These are phyloP conservation scores for Cephalopterus ornatus DNA, from an alignment of 2,113 vertebrate genomes.

Conservation along the genomic window DNA sequence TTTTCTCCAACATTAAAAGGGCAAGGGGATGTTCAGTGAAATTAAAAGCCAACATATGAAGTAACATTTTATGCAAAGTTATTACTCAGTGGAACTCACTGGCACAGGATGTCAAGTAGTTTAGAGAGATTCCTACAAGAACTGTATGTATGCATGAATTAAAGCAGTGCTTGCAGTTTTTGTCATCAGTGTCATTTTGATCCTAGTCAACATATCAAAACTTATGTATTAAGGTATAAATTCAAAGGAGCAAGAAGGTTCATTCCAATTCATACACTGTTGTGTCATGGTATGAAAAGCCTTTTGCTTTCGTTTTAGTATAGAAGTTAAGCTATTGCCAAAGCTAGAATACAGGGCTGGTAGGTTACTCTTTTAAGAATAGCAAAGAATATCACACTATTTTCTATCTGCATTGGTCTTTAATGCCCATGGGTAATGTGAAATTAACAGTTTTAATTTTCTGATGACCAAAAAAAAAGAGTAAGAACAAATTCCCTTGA, in stretches of 20 bases:
- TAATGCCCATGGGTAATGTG: neutral
- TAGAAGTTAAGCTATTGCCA: neutral
- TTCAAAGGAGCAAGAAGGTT: neutral
- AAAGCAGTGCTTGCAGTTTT: slow-evolving; percentile 2
- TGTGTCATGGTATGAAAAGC: neutral
- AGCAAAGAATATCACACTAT: neutral
- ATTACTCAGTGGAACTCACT: slow-evolving; percentile 2
- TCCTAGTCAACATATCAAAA: neutral
- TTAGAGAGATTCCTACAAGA: neutral
- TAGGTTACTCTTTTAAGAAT: neutral
- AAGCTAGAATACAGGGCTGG: neutral
- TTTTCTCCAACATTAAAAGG: neutral
- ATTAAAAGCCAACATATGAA: slow-evolving; percentile 23
- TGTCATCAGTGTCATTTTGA: slow-evolving; percentile 9
- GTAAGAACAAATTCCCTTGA: neutral
- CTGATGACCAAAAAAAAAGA: neutral
- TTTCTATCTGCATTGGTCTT: neutral
- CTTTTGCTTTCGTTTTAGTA: slow-evolving; percentile 33
- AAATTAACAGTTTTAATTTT: neutral
- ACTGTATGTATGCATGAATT: neutral
- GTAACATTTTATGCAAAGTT: neutral
- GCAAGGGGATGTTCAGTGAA: neutral
- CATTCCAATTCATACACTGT: neutral
- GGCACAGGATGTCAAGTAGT: neutral
- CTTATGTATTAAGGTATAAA: neutral